A percentile compares a stretch with the other conserved stretches of the same genome.
phyloP scores from a whole-genome alignment of 2,888 invertebrate species.

The Neria commutata region DNA sequence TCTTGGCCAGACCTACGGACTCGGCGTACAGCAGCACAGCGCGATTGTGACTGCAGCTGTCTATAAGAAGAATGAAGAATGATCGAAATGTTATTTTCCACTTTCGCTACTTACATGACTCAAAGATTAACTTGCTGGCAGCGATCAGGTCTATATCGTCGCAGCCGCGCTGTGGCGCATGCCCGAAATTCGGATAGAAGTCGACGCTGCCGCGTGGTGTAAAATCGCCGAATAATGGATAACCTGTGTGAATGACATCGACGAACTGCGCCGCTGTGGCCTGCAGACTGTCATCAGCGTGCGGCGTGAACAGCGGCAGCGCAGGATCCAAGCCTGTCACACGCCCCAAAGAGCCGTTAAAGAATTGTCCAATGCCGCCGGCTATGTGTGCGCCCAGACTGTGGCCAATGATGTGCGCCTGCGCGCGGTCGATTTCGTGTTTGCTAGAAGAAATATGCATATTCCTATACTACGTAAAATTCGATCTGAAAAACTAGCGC shows the following conservation, averaged over 20 bases:
- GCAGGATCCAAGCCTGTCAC: slow-evolving; percentile 61
- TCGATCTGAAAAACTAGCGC: too few relatives aligned
- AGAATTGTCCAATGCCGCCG: slow-evolving; percentile 52
- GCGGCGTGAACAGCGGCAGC: slow-evolving; percentile 52
- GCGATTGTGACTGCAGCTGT: slow-evolving; percentile 59
- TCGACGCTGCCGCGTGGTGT: slow-evolving; percentile 55
- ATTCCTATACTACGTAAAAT: background rate
- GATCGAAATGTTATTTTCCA: background rate
- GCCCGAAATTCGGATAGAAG: slow-evolving; percentile 59
- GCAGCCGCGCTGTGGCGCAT: slow-evolving; percentile 57
- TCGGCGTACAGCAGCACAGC: slow-evolving; percentile 58
- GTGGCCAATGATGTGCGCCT: slow-evolving; percentile 57
- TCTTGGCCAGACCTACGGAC: slow-evolving; percentile 50
- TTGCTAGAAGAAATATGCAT: slow-evolving; percentile 29
- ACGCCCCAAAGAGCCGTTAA: slow-evolving; percentile 54
- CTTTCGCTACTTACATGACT: slow-evolving; percentile 44
- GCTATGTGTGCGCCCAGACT: slow-evolving; percentile 59
- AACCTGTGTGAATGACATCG: slow-evolving; percentile 59
- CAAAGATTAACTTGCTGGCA: slow-evolving; percentile 47
- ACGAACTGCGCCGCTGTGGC: slow-evolving; percentile 52
- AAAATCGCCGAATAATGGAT: slow-evolving; percentile 54
- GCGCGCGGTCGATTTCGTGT: slow-evolving; percentile 30
- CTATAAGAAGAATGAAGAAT: slow-evolving; percentile 20
- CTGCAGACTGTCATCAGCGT: slow-evolving; percentile 48
- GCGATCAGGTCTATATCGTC: slow-evolving; percentile 49